A percentile compares a stretch with the other conserved stretches of the same genome.
These are phyloP conservation scores for Rotaria socialis DNA, from an alignment of 2,888 invertebrate species.

Conservation along the genomic window DNA sequence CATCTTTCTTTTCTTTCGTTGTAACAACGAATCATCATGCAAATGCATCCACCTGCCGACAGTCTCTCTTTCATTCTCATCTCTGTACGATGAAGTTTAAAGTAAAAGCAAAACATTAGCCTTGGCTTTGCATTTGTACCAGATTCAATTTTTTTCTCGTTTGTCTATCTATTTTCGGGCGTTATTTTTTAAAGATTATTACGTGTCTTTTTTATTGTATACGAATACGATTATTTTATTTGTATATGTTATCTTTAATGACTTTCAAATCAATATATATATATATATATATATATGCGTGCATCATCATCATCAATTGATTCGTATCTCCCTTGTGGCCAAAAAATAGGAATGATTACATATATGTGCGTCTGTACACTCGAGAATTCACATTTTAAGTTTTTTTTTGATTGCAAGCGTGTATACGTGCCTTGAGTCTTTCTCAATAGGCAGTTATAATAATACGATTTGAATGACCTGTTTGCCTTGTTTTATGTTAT, in stretches of 20 bases:
- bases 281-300: neutral
- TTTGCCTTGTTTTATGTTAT: too few relatives aligned
- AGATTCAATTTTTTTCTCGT: neutral
- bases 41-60: neutral
- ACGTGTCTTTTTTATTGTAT: neutral
- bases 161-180: neutral
- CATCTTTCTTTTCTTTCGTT: neutral
- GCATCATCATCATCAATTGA: neutral
- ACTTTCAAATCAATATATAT: neutral
- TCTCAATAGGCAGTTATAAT: neutral
- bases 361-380: neutral
- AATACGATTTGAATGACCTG: neutral
- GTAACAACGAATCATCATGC: neutral
- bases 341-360: neutral
- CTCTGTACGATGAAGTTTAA: neutral
- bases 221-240: neutral
- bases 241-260: neutral
- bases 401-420: constrained; percentile 4
- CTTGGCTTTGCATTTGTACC: neutral
- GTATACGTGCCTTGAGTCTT: neutral
- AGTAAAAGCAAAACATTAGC: neutral
- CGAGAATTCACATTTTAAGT: neutral
- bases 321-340: neutral
- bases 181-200: neutral
- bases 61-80: neutral